A percentile compares a stretch with the other conserved stretches of the same genome.
phyloP scores from a whole-genome alignment of 2,797 vertebrate genomes.

The Sarcoramphus papa region DNA sequence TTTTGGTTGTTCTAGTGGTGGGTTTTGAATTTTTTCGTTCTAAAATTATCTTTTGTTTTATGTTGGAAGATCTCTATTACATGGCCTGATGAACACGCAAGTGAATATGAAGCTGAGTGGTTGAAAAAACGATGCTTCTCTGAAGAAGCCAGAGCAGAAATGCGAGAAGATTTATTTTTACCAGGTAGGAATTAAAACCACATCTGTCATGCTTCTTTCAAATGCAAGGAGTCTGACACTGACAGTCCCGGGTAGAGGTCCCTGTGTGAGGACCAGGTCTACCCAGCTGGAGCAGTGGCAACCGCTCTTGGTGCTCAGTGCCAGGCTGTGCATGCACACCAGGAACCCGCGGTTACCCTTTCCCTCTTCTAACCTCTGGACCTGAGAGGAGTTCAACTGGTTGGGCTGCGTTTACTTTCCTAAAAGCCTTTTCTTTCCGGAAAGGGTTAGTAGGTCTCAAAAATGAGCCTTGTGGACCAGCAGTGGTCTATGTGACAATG shows the following conservation, averaged over 20 bases:
- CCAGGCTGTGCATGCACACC: not conserved
- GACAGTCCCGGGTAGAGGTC: not conserved
- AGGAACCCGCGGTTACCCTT: accelerated
- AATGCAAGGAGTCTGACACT: not conserved
- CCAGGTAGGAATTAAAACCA: slow-evolving; percentile 74
- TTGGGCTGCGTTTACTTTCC: not conserved
- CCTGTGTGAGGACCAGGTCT: not conserved
- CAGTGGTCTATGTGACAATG: not conserved
- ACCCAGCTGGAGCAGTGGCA: not conserved
- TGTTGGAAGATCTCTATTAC: slow-evolving; percentile 80
- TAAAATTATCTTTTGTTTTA: not conserved
- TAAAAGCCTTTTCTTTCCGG: not conserved
- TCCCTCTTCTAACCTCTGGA: not conserved
- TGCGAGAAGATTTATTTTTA: slow-evolving; percentile 84
- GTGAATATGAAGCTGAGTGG: slow-evolving; percentile 89
- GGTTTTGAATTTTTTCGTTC: not conserved
- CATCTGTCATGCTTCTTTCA: not conserved
- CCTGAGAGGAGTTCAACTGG: not conserved
- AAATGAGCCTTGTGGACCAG: not conserved
- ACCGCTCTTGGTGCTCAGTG: not conserved
- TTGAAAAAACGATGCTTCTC: slow-evolving; percentile 92
- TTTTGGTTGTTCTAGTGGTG: not conserved
- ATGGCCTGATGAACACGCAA: slow-evolving; percentile 89
- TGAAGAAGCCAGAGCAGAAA: slow-evolving; percentile 77
- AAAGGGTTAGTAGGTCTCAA: not conserved